Evolutionary conservation across 2,113 vertebrate species (phyloP).

Genomic region (Tachysurus vachellii): DNA sequence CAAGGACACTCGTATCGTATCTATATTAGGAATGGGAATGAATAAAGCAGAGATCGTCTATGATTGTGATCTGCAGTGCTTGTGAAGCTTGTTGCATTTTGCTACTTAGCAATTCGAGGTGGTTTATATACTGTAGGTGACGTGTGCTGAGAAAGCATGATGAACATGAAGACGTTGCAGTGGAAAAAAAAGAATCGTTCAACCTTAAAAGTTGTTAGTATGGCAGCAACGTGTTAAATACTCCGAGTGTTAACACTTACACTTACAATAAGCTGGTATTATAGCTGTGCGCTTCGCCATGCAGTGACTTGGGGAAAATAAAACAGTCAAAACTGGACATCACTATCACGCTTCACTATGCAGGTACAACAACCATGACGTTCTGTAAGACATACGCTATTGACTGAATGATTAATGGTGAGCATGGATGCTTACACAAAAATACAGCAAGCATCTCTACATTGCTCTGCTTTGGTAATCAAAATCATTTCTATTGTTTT

Average conservation of each 20-base stretch:
- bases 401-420: neutral
- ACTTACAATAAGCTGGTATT: neutral
- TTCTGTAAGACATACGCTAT: neutral
- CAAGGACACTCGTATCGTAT: neutral
- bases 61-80: neutral
- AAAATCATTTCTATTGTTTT: neutral
- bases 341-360: neutral
- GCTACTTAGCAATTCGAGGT: neutral
- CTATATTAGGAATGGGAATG: neutral
- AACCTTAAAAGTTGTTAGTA: neutral
- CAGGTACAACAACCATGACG: neutral
- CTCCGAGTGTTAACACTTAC: neutral
- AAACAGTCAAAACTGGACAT: neutral
- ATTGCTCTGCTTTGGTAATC: neutral
- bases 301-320: neutral
- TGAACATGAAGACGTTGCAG: neutral
- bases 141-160: conserved; percentile 1
- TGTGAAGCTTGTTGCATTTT: neutral
- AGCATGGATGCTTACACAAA: neutral
- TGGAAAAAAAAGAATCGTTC: neutral
- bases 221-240: neutral
- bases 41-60: neutral
- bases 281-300: neutral
- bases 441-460: conserved; percentile 4
- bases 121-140: neutral